phyloP scores from a whole-genome alignment of 2,797 vertebrate genomes.

The Pseudochirops corinnae region DNA sequence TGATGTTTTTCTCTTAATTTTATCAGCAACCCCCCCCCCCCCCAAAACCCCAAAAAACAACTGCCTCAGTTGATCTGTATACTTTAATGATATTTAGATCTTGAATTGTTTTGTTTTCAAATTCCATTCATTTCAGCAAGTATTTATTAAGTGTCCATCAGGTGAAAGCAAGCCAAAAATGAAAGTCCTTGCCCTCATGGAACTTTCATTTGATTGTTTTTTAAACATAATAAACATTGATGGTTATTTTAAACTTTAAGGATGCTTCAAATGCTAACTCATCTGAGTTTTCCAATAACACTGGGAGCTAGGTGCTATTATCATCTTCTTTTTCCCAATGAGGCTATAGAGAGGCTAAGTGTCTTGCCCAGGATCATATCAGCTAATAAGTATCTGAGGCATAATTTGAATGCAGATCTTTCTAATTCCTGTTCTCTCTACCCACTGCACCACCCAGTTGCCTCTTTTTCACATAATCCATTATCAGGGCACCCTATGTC shows the following conservation, averaged over 20 bases:
- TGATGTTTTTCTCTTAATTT: slow-evolving; percentile 19
- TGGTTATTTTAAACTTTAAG: no score
- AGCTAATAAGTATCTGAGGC: background rate
- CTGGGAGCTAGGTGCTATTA: background rate
- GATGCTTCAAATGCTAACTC: background rate
- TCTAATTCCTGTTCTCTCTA: background rate
- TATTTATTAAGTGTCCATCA: background rate
- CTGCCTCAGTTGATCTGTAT: background rate
- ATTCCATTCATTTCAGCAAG: background rate
- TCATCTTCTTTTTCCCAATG: background rate
- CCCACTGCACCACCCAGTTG: no score
- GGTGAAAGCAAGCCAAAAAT: background rate
- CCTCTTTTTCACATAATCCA: background rate
- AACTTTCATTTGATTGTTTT: background rate
- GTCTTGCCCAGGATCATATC: background rate
- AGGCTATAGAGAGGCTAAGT: background rate
- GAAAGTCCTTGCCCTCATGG: background rate
- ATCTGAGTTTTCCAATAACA: background rate
- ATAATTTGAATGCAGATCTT: background rate
- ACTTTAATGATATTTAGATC: background rate
- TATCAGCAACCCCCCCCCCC: background rate
- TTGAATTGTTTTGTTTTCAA: background rate
- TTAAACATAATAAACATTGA: background rate
- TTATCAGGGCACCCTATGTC: background rate
- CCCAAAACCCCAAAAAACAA: background rate